Percentiles rank a stretch among this genome's conserved stretches.
These are phyloP conservation scores for Quadroppia sp. DNA, from an alignment of 2,888 invertebrate genomes.

Conservation along the genomic window DNA sequence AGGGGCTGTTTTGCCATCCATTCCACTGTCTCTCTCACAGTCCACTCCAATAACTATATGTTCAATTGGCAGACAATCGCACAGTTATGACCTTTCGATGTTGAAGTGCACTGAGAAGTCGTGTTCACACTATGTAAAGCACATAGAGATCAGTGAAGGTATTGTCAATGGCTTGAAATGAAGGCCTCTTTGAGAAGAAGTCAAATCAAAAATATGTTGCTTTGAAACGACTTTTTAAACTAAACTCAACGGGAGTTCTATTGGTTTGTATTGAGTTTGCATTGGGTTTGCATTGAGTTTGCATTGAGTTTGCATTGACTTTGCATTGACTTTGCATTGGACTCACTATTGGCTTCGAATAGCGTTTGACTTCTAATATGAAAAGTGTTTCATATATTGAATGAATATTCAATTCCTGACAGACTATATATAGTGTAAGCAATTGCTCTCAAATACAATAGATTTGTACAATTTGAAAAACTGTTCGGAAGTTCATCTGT, in stretches of 20 bases:
- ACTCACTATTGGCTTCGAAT: not conserved
- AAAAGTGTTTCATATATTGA: constrained; percentile 32
- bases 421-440: not conserved
- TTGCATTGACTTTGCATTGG: too few species aligned
- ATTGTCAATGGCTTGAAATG: constrained; percentile 5
- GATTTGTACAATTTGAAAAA: constrained; percentile 27
- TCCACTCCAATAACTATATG: not conserved
- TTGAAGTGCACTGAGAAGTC: constrained; percentile 10
- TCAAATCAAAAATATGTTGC: constrained; percentile 16
- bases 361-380: not conserved
- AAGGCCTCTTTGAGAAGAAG: not conserved
- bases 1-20: not conserved
- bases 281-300: too few species aligned
- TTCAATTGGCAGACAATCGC: too few species aligned
- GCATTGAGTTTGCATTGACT: too few species aligned
- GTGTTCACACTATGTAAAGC: constrained; percentile 30
- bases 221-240: constrained; percentile 27
- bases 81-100: constrained; percentile 17
- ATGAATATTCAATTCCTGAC: constrained; percentile 25
- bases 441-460: constrained; percentile 23
- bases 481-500: constrained; percentile 32
- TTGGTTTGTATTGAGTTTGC: constrained; percentile 3
- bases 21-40: not conserved
- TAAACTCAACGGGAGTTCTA: constrained; percentile 1
- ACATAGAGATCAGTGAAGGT: not conserved